phyloP scores from a whole-genome alignment of 2,888 invertebrate genomes.

The Synergus japonicus region DNA sequence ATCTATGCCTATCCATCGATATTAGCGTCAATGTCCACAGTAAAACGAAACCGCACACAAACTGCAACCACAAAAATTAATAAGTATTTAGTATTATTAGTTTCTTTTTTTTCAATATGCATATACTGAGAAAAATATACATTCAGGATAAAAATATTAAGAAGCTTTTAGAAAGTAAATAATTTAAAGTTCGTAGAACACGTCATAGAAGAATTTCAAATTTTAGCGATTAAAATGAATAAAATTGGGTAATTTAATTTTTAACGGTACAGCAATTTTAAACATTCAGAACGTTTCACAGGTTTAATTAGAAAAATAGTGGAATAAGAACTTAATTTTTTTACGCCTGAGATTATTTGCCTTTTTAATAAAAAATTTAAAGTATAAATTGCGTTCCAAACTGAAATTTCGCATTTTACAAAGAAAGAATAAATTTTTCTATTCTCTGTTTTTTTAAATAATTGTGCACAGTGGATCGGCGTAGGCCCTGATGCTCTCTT shows the following conservation, averaged over 20 bases:
- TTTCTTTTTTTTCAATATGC: background rate
- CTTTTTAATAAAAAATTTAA: background rate
- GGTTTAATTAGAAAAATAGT: too few relatives aligned
- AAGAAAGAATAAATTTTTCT: background rate
- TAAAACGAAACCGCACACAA: constrained; percentile 80
- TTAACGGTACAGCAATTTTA: too few relatives aligned
- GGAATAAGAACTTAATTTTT: too few relatives aligned
- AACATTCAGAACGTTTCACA: too few relatives aligned
- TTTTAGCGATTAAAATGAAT: too few relatives aligned
- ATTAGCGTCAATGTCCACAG: constrained; percentile 81
- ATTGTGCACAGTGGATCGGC: constrained; percentile 1
- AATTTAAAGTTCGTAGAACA: too few relatives aligned
- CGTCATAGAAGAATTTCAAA: too few relatives aligned
- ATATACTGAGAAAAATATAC: background rate
- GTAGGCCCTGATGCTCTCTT: background rate
- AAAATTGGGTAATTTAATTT: too few relatives aligned
- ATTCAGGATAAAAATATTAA: too few relatives aligned
- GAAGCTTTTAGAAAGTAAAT: too few relatives aligned
- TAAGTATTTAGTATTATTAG: background rate
- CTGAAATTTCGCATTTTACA: background rate
- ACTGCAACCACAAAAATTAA: constrained; percentile 72
- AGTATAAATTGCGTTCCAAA: background rate
- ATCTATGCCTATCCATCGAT: constrained; percentile 80
- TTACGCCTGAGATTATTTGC: background rate
- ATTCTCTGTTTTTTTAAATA: background rate